A percentile compares a stretch with the other conserved stretches of the same genome.
Conservation (phyloP, 2,113 vertebrate genomes). For the Callopanchax toddi region DNA sequence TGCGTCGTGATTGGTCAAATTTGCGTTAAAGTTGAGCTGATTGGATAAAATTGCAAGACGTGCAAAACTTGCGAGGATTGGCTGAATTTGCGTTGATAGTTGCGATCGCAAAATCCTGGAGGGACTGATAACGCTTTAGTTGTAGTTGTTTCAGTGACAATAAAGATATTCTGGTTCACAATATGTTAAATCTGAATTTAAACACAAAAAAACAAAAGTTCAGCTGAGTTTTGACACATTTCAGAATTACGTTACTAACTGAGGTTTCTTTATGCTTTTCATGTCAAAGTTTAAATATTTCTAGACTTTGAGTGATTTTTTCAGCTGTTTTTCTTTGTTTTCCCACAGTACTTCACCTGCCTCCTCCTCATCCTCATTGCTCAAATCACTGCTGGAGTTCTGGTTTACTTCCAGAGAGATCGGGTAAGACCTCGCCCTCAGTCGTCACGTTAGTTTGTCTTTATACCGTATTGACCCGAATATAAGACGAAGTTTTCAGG, state of each 20-base stretch:
- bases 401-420: constrained; percentile 88
- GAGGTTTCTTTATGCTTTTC: neutral
- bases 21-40: no score
- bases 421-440: constrained; percentile 69
- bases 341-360: constrained; percentile 87
- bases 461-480: neutral
- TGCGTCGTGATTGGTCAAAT: no score
- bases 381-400: constrained; percentile 86
- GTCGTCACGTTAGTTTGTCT: neutral
- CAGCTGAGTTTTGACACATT: neutral
- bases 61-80: no score
- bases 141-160: no score
- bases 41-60: no score
- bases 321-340: neutral
- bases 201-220: no score
- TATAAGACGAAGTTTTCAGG: no score
- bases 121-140: no score
- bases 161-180: no score
- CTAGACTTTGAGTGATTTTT: neutral
- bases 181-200: no score
- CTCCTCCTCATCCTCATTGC: constrained; percentile 89
- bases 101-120: no score
- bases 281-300: neutral
- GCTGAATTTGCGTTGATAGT: no score
- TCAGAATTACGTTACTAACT: neutral